These are phyloP conservation scores for Dicyrtomina minuta DNA, from an alignment of 2,888 invertebrate genomes.

Conservation along the genomic window DNA sequence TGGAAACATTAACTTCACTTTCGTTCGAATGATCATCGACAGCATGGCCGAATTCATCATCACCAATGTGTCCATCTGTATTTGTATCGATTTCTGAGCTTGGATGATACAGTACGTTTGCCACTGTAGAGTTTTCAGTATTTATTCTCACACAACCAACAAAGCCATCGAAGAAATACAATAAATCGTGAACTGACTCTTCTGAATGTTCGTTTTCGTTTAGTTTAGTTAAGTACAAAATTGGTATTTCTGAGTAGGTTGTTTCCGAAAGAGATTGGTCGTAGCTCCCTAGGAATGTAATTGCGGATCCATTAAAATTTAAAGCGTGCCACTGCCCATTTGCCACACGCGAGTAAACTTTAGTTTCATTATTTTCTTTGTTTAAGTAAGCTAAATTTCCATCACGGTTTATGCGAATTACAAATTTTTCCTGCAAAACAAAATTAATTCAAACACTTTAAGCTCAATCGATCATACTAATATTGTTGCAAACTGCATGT, in stretches of 20 bases:
- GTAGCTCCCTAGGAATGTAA: slow-evolving; percentile 33
- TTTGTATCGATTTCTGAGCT: not conserved
- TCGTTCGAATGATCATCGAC: not conserved
- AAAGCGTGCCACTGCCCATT: slow-evolving; percentile 51
- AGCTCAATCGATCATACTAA: too few species aligned
- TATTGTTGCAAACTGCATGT: not conserved
- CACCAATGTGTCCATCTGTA: slow-evolving; percentile 8
- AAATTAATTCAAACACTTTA: not conserved
- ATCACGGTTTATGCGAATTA: slow-evolving; percentile 30
- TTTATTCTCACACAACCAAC: slow-evolving; percentile 44
- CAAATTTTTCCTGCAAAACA: slow-evolving; percentile 33
- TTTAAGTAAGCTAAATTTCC: slow-evolving; percentile 45
- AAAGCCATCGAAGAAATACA: slow-evolving; percentile 51
- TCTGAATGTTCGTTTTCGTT: slow-evolving; percentile 25
- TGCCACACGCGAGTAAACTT: slow-evolving; percentile 36
- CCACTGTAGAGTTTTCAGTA: not conserved
- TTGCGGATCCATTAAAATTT: slow-evolving; percentile 40
- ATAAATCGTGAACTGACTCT: not conserved
- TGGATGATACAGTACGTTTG: not conserved
- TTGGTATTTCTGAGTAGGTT: not conserved
- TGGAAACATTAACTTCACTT: slow-evolving; percentile 19
- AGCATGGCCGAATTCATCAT: not conserved
- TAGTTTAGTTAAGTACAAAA: not conserved
- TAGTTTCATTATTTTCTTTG: slow-evolving; percentile 35
- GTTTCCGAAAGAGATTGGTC: slow-evolving; percentile 2